A percentile compares a stretch with the other conserved stretches of the same genome.
These are phyloP conservation scores for Liparis tanakae DNA, from an alignment of 2,797 vertebrate genomes.

Conservation along the genomic window DNA sequence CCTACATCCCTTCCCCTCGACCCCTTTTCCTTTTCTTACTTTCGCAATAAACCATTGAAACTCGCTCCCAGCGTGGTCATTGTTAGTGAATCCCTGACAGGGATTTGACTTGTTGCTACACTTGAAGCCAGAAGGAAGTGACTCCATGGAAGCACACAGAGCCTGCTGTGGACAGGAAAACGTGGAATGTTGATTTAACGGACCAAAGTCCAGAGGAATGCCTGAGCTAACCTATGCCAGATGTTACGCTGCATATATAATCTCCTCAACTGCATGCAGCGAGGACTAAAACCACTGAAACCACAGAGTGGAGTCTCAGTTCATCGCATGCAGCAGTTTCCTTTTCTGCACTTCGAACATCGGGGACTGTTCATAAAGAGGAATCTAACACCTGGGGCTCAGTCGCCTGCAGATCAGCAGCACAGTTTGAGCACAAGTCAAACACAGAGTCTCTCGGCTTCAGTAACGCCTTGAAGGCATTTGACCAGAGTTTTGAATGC, in stretches of 20 bases:
- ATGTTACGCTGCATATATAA: conserved; percentile 1
- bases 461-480: neutral
- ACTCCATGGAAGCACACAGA: neutral
- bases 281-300: neutral
- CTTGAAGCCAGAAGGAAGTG: neutral
- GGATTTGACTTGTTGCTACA: neutral
- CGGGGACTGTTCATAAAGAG: neutral
- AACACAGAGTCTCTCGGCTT: too few relatives aligned
- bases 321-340: conserved; percentile 2
- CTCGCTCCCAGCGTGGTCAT: too few relatives aligned
- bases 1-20: too few relatives aligned
- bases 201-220: conserved; percentile 24
- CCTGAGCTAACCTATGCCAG: neutral
- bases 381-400: neutral
- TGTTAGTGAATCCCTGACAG: too few relatives aligned
- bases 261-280: conserved; percentile 4
- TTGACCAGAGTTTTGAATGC: neutral
- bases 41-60: too few relatives aligned
- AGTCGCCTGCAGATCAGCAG: neutral
- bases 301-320: neutral
- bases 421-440: neutral
- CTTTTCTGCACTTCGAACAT: neutral
- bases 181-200: conserved; percentile 7
- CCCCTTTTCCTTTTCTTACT: too few relatives aligned
- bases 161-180: neutral